Base-by-base conservation (phyloP, 2,888 invertebrate species). In the Lycaena phlaeas region DNA sequence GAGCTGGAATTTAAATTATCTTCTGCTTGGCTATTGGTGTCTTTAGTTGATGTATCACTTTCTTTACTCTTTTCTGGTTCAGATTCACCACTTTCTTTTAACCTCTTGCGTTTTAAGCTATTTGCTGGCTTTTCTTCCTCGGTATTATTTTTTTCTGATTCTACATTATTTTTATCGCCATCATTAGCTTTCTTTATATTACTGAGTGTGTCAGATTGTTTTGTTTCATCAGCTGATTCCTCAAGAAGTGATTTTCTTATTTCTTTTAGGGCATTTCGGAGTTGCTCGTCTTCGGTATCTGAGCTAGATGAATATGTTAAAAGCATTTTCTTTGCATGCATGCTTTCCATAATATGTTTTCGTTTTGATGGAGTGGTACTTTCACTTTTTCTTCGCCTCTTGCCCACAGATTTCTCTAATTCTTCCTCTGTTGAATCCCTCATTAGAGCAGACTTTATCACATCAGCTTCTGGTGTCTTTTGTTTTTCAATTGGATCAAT, bases 291-390 rank as follows among this genome's bases (percentile, higher is more conserved):
- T 40, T 74, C 76, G 30, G 68, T 65, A 30, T 77, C 82, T 4
- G 82, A 81, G 52, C 75, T 74, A 17, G 76, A 73, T 27, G 74
- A 72, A 49, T 71, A 64, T 26, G 57, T 56, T 3, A 78, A 49
- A 7, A 76, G 55, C 60, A 61, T 71, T 59, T 67, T 70, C 47
- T 75, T 82, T 14, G 74, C 77, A 52, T 71, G 54, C 51, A 69
- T 67, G 51, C 65, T 71, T 54, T 75, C 68, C 56, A 62, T 69
- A 1, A 66, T 64, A 43, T 55, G 52, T 51, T 70, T 75, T 45
- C 64, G 57, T 53, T 63, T 68, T 12, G 56, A 62, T 36, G 54
- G 58, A 49, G 50, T 55, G 27, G 56, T 57, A 52, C 40, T 52
- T 3, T 27, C 45, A 38, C 42, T 46, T 17, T 41, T 45, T 11